phyloP scores from a whole-genome alignment of 2,797 vertebrate species.

The Neostethus bicornis region DNA sequence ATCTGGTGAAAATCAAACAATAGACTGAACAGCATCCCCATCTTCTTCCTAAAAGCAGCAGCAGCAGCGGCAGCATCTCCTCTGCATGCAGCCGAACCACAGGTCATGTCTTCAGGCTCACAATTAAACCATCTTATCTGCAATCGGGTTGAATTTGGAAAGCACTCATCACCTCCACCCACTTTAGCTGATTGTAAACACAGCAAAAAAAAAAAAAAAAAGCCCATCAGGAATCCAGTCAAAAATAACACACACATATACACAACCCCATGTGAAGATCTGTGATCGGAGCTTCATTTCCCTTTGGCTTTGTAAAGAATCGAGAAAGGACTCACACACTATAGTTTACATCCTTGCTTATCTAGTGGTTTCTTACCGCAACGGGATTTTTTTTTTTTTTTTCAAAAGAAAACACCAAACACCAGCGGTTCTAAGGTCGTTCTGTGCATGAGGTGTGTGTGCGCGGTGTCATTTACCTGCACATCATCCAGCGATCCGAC shows the following conservation, averaged over 20 bases:
- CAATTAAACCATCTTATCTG: slow-evolving; percentile 72
- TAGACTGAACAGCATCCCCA: slow-evolving; percentile 22
- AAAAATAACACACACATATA: no score
- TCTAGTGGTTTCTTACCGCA: slow-evolving; percentile 37
- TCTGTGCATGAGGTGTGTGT: slow-evolving; percentile 64
- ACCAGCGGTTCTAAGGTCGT: slow-evolving; percentile 53
- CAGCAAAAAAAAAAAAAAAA: slow-evolving; percentile 1
- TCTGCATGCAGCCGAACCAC: slow-evolving; percentile 49
- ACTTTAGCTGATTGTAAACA: slow-evolving; percentile 51
- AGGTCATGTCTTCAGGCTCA: slow-evolving; percentile 71
- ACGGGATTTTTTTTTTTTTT: no score
- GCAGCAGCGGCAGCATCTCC: slow-evolving; percentile 30
- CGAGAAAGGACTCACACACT: not conserved
- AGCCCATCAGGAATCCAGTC: no score
- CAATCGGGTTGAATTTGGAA: slow-evolving; percentile 58
- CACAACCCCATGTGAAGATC: slow-evolving; percentile 53
- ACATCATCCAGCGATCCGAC: slow-evolving; percentile 74
- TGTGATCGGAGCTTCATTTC: slow-evolving; percentile 44
- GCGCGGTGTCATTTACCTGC: slow-evolving; percentile 76
- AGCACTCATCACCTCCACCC: slow-evolving; percentile 44
- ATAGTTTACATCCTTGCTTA: slow-evolving; percentile 13
- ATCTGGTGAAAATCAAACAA: slow-evolving; percentile 47
- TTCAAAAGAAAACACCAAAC: slow-evolving; percentile 44
- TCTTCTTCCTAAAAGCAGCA: slow-evolving; percentile 18
- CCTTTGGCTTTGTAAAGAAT: slow-evolving; percentile 52